Evolutionary conservation across 1,140 invertebrate genomes (phyloP).

Genomic region (Drosophila sechellia): DNA sequence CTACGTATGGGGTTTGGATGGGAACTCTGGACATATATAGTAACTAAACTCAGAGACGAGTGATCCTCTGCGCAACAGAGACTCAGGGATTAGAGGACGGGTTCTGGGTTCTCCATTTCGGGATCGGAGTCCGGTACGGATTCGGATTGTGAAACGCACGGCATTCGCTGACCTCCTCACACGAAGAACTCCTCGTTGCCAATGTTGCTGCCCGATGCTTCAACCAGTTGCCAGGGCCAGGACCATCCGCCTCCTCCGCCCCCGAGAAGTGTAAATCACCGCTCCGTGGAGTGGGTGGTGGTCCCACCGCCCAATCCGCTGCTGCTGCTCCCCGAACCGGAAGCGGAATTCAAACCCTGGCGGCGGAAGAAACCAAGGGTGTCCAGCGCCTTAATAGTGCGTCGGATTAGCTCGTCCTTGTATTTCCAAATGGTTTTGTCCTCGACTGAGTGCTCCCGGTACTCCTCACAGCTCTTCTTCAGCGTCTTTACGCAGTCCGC

Average conservation of each 20-base stretch:
- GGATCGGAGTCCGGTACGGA: conserved; percentile 3
- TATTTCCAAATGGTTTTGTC: conserved; percentile 96
- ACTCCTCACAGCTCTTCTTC: conserved; percentile 94
- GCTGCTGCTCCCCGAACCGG: conserved; percentile 54
- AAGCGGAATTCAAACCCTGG: conserved; percentile 36
- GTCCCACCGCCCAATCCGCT: conserved; percentile 49
- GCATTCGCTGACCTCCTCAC: conserved; percentile 19
- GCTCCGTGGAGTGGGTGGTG: conserved; percentile 78
- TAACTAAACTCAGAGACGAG: conserved; percentile 30
- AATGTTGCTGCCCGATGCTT: conserved; percentile 49
- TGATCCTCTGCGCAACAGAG: not conserved
- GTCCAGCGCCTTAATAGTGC: conserved; percentile 89
- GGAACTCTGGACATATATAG: conserved; percentile 23
- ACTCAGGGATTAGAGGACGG: conserved; percentile 11
- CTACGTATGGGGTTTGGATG: conserved; percentile 7
- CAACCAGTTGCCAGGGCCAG: conserved; percentile 64
- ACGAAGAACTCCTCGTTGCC: conserved; percentile 77
- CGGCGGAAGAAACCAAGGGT: conserved; percentile 90
- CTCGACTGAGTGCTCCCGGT: conserved; percentile 91
- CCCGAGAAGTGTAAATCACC: conserved; percentile 76
- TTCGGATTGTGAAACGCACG: not conserved
- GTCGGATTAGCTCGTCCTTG: conserved; percentile 89
- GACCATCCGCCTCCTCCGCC: conserved; percentile 50
- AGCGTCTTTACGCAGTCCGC: conserved; percentile 95
- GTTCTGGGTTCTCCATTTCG: not conserved